phyloP scores from a whole-genome alignment of 2,797 vertebrate species.

The Florisuga fusca region DNA sequence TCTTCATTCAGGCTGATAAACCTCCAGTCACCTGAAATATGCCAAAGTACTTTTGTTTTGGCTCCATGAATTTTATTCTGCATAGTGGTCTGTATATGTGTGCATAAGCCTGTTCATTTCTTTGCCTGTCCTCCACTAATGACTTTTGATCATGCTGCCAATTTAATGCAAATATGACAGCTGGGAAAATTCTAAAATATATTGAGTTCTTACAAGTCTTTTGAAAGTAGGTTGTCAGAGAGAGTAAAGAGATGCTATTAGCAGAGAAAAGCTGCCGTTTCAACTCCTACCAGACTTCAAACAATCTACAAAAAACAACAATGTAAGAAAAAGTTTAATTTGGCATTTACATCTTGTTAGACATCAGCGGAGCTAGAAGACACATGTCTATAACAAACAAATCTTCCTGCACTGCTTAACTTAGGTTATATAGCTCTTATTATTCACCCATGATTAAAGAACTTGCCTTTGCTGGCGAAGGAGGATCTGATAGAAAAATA shows the following conservation, averaged over 20 bases:
- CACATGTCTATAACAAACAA: not conserved
- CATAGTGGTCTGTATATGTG: not conserved
- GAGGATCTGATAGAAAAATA: not conserved
- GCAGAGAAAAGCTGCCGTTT: constrained; percentile 29
- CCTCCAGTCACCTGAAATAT: not conserved
- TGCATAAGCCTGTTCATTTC: not conserved
- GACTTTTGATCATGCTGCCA: constrained; percentile 62
- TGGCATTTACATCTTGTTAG: constrained; percentile 35
- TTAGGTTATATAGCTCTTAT: not conserved
- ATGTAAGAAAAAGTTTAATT: constrained; percentile 36
- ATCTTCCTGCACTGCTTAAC: not conserved
- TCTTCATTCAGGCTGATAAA: constrained; percentile 4
- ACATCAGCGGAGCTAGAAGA: constrained; percentile 21
- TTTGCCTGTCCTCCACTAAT: constrained; percentile 24
- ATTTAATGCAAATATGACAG: constrained; percentile 55
- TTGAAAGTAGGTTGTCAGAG: constrained; percentile 50
- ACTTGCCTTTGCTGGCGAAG: not conserved
- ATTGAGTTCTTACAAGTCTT: constrained; percentile 15
- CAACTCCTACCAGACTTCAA: constrained; percentile 61
- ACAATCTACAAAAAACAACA: constrained; percentile 55
- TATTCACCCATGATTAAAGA: not conserved
- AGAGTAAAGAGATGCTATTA: constrained; percentile 55
- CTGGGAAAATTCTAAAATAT: constrained; percentile 49
- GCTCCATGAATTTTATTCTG: not conserved
- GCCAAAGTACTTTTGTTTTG: constrained; percentile 5